These are phyloP conservation scores for Hydrozoanthus gracilis DNA, from an alignment of 92 coral and sea anemone species.

Conservation along the genomic window DNA sequence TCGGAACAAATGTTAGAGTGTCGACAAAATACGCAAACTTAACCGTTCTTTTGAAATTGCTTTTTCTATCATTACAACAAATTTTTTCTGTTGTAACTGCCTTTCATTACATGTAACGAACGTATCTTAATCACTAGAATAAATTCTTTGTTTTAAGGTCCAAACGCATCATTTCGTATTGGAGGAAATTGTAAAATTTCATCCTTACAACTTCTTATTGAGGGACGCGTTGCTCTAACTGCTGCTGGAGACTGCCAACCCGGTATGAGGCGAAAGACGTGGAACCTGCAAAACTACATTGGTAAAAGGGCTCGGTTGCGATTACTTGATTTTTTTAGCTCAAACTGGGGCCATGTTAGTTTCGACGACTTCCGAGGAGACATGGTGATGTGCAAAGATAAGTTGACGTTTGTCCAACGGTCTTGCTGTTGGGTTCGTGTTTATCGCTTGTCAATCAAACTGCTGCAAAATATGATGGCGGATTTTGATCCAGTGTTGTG, in stretches of 20 bases:
- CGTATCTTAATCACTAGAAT: too few relatives aligned
- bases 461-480: too few relatives aligned
- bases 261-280: constrained; percentile 1
- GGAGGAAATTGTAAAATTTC: not conserved
- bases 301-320: constrained; percentile 14
- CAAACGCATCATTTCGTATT: constrained; percentile 1
- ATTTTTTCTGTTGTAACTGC: not conserved
- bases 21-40: too few relatives aligned
- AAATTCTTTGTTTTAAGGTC: constrained; percentile 3
- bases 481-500: too few relatives aligned
- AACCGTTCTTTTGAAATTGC: too few relatives aligned
- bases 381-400: constrained; percentile 20
- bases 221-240: not conserved
- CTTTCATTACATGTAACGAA: not conserved
- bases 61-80: not conserved
- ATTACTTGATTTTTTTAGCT: constrained; percentile 13
- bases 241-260: not conserved
- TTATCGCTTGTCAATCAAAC: too few relatives aligned
- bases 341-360: constrained; percentile 5
- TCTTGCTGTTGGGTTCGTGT: too few relatives aligned
- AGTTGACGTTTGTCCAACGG: not conserved
- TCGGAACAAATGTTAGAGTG: too few relatives aligned
- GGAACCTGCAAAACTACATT: not conserved
- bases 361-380: constrained; percentile 27
- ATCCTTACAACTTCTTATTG: not conserved